Evolutionary conservation across 1,140 invertebrate species (phyloP).

Genomic region (Riptortus pedestris): DNA sequence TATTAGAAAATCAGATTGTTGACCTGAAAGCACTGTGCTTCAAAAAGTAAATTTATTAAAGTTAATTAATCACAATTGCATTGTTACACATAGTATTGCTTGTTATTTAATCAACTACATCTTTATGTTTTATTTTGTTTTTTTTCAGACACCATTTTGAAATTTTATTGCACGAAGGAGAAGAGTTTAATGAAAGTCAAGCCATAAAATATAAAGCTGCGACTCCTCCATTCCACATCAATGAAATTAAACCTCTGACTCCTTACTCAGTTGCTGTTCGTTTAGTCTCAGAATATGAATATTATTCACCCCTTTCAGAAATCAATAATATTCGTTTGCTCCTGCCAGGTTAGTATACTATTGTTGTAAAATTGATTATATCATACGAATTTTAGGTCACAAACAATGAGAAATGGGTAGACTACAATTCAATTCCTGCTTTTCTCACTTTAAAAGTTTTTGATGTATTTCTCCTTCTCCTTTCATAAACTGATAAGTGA

Average conservation of each 20-base stretch:
- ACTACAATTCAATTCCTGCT: too few species aligned
- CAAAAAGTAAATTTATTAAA: too few species aligned
- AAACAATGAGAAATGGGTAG: too few species aligned
- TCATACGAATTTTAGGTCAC: not conserved
- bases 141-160: constrained; percentile 48
- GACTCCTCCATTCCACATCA: constrained; percentile 47
- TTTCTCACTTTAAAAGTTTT: too few species aligned
- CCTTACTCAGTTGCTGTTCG: constrained; percentile 55
- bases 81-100: too few species aligned
- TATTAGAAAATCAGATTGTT: too few species aligned
- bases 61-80: too few species aligned
- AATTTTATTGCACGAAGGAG: constrained; percentile 49
- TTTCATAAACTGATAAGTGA: too few species aligned
- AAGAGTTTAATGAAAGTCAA: constrained; percentile 41
- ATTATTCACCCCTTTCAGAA: constrained; percentile 52
- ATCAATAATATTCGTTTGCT: constrained; percentile 39
- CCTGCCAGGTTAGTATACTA: constrained; percentile 41
- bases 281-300: constrained; percentile 50
- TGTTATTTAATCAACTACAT: too few species aligned
- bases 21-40: too few species aligned
- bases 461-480: too few species aligned
- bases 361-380: constrained; percentile 34
- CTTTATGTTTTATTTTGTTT: constrained; percentile 21
- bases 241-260: constrained; percentile 39
- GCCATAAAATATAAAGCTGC: constrained; percentile 41